Evolutionary conservation across 2,888 invertebrate species (phyloP).

Genomic region (Nemoura dubitans): DNA sequence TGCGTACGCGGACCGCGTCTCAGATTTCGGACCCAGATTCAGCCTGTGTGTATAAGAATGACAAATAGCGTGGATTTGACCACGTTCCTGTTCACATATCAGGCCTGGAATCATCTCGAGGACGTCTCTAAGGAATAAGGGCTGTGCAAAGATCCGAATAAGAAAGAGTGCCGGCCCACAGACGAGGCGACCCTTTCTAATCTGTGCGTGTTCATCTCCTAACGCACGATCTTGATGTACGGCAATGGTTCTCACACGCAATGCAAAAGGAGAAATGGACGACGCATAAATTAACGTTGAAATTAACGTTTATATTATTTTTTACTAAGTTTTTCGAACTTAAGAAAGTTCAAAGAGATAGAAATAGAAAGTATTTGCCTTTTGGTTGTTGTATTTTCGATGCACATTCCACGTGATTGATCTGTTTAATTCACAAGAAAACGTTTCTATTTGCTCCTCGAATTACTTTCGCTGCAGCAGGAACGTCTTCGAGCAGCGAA

Average conservation of each 20-base stretch:
- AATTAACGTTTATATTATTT: neutral
- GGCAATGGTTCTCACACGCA: neutral
- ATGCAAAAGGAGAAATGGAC: neutral
- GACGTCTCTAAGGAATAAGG: neutral
- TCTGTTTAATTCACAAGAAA: neutral
- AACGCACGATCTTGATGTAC: neutral
- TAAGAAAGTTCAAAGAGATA: neutral
- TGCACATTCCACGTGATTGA: neutral
- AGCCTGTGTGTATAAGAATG: neutral
- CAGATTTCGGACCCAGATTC: neutral
- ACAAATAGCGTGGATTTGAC: neutral
- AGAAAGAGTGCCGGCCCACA: neutral
- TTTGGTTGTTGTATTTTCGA: neutral
- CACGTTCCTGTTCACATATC: neutral
- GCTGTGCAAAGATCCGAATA: neutral
- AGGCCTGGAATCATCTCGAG: neutral
- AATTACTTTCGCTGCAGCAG: conserved; percentile 3
- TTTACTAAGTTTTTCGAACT: neutral
- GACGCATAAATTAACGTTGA: neutral
- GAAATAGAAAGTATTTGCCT: neutral
- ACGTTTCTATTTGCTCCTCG: neutral
- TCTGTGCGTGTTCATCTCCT: neutral
- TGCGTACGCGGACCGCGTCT: neutral
- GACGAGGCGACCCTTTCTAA: neutral
- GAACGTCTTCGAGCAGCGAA: neutral